These are phyloP conservation scores for Ormyrus rosae DNA, from an alignment of 2,888 invertebrate genomes.

Conservation along the genomic window DNA sequence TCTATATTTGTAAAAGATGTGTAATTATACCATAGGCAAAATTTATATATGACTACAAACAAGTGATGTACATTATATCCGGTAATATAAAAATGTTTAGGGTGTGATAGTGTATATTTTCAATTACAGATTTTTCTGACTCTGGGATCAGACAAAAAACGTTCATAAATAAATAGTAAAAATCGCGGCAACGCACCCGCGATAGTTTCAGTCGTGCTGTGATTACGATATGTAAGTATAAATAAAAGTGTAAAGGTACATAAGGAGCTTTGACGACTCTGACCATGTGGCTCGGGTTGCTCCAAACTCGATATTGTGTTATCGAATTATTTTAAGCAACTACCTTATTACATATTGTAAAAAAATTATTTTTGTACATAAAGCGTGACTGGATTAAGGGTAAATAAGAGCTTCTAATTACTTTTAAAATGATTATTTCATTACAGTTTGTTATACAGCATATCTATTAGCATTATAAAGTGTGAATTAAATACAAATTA, in stretches of 20 bases:
- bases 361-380: slow-evolving; percentile 48
- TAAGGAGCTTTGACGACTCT: slow-evolving; percentile 24
- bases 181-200: slow-evolving; percentile 32
- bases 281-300: neutral
- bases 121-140: neutral
- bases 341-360: slow-evolving; percentile 22
- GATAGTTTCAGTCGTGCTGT: slow-evolving; percentile 31
- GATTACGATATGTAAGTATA: slow-evolving; percentile 41
- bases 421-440: slow-evolving; percentile 27
- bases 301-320: slow-evolving; percentile 27
- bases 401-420: slow-evolving; percentile 15
- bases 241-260: slow-evolving; percentile 25
- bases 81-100: neutral
- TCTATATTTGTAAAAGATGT: neutral
- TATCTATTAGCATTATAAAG: neutral
- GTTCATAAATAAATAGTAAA: neutral
- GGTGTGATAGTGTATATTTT: slow-evolving; percentile 1
- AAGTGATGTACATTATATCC: neutral
- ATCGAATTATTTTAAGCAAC: slow-evolving; percentile 4
- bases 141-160: neutral
- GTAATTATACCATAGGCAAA: neutral
- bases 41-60: neutral
- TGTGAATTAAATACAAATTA: neutral
- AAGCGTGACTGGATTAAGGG: slow-evolving; percentile 17
- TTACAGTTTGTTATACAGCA: neutral